Base-by-base conservation (phyloP, 2,113 vertebrate species). In the Centropus unirufus region DNA sequence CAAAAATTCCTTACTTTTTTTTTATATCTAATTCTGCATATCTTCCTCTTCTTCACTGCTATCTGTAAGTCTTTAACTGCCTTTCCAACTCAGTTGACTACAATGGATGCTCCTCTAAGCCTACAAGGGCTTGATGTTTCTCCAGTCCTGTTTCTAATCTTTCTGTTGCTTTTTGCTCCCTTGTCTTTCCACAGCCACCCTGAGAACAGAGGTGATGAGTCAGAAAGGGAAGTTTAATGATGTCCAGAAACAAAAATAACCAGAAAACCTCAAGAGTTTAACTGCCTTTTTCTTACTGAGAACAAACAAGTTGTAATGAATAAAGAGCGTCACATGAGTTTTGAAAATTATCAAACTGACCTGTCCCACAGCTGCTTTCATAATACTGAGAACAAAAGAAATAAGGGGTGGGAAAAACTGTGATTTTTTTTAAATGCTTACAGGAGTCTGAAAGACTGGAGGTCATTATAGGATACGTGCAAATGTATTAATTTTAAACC, bases 221-320 rank as follows among this genome's bases (percentile, higher is more conserved):
- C 93, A 96, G 85, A 95, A 93, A 88, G 63, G 47, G 85, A 95
- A 86, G 79, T 78, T 88, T 68, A 95, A 90, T 22, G 51, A 39
- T 30, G 22, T 92, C 61, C 68, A 83, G 70, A 92, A 93, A 47
- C 89, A 92, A 74, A 95, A 95, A 73, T 51, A 89, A 91, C 66
- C 55, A 90, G 87, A 92, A 96, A 95, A 91, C 87, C 78, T 93
- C 68, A 92, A 47, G 51, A 85, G 88, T 64, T 93, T 70, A 89
- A 84, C 74, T 72, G 81, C 40, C 57, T 70, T 82, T 87, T 93
- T 92, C 85, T 88, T 86, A 63, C 0, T 42, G 57, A 86, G 70
- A 95, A 86, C 47, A 93, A 91, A 66, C 34, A 95, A 70, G n/a
- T 51, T 83, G 47, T 40, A 88, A 86, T 67, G 68, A 86, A n/a